Conservation (phyloP, 2,888 invertebrate species). For the Orthosia gracilis region DNA sequence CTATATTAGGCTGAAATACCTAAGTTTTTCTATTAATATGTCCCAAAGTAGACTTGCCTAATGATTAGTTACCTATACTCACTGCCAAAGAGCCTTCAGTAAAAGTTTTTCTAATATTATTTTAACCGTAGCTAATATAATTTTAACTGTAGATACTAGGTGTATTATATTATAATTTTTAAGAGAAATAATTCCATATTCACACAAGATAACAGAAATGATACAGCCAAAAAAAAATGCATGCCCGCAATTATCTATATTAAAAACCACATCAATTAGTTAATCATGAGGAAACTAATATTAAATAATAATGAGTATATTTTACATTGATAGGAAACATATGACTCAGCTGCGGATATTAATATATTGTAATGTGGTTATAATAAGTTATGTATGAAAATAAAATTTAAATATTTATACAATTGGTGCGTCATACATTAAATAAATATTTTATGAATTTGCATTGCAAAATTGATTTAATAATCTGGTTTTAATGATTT, state of each 20-base stretch:
- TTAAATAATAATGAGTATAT: conserved; percentile 23
- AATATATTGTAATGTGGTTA: conserved; percentile 13
- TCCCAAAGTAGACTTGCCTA: too few relatives aligned
- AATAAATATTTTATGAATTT: conserved; percentile 12
- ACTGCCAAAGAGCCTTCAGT: neutral
- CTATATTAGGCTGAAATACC: neutral
- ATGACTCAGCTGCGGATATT: conserved; percentile 19
- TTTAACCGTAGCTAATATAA: too few relatives aligned
- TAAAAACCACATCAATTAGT: conserved; percentile 45
- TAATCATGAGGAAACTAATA: conserved; percentile 42
- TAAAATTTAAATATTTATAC: conserved; percentile 26
- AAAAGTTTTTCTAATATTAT: too few relatives aligned
- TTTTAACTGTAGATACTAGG: too few relatives aligned
- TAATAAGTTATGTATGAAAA: conserved; percentile 12
- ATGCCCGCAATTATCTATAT: neutral
- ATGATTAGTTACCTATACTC: too few relatives aligned
- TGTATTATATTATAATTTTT: neutral
- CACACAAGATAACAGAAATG: neutral
- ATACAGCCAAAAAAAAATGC: neutral
- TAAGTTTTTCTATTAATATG: rapidly evolving
- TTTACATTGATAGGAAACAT: conserved; percentile 14
- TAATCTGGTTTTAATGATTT: neutral
- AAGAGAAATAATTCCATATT: neutral
- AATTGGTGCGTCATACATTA: neutral
- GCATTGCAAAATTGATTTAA: neutral